phyloP scores from a whole-genome alignment of 2,113 vertebrate genomes.

The Seriola quinqueradiata region DNA sequence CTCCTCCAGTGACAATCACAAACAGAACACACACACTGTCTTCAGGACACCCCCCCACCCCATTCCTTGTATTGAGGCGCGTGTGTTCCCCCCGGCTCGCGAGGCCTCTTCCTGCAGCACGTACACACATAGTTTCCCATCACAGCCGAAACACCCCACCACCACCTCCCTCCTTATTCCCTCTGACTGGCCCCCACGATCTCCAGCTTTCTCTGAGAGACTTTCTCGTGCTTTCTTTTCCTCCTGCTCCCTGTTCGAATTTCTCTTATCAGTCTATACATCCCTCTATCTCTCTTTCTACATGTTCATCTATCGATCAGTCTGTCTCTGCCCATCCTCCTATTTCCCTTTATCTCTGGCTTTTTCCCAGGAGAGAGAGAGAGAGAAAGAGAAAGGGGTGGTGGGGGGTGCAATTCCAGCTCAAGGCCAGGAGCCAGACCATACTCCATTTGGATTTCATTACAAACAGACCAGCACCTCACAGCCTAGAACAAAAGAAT shows the following conservation, averaged over 20 bases:
- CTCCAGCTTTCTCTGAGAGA: slow-evolving; percentile 45
- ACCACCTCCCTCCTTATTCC: slow-evolving; percentile 18
- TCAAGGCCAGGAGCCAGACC: slow-evolving; percentile 60
- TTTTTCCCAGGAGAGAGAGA: slow-evolving; percentile 31
- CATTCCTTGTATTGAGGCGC: slow-evolving; percentile 28
- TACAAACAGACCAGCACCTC: slow-evolving; percentile 66
- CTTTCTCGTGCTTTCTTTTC: slow-evolving; percentile 48
- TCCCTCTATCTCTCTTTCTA: slow-evolving; percentile 18
- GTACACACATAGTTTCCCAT: slow-evolving; percentile 82
- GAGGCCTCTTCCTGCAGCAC: slow-evolving; percentile 83
- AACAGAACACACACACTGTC: slow-evolving; percentile 43
- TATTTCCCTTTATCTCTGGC: slow-evolving; percentile 39
- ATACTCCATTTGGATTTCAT: slow-evolving; percentile 81
- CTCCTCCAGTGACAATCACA: slow-evolving; percentile 63
- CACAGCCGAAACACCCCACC: slow-evolving; percentile 33
- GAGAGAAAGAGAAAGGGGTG: not conserved
- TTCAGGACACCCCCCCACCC: slow-evolving; percentile 11
- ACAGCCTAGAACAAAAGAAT: slow-evolving; percentile 69
- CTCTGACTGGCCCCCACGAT: slow-evolving; percentile 44
- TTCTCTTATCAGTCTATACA: slow-evolving; percentile 37
- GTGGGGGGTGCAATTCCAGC: slow-evolving; percentile 26
- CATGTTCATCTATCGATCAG: slow-evolving; percentile 49
- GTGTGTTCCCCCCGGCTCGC: slow-evolving; percentile 50
- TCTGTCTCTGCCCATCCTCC: slow-evolving; percentile 31
- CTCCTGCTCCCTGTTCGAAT: slow-evolving; percentile 36